A percentile compares a stretch with the other conserved stretches of the same genome.
phyloP scores from a whole-genome alignment of 1,140 invertebrate genomes.

The Triops cancriformis region DNA sequence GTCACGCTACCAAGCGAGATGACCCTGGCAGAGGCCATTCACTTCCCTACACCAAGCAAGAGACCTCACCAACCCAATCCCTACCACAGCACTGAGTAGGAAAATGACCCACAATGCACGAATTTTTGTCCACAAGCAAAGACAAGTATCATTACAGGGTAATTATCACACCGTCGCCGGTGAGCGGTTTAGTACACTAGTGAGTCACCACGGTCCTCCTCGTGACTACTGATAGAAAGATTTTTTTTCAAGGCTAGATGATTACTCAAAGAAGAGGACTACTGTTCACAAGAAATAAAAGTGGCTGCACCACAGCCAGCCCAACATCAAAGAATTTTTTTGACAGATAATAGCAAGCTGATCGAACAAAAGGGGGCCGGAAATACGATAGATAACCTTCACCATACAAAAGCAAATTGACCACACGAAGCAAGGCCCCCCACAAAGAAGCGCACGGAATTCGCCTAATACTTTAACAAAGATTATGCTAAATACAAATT shows the following conservation, averaged over 20 bases:
- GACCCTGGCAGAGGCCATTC: conserved; percentile 7
- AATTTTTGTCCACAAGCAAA: too few relatives aligned
- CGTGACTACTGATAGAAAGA: too few relatives aligned
- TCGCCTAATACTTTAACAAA: too few relatives aligned
- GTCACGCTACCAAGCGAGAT: conserved; percentile 1
- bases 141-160: too few relatives aligned
- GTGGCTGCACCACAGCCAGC: neutral
- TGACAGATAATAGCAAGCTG: neutral
- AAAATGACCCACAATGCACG: neutral
- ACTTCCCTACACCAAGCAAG: neutral
- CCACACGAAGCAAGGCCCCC: neutral
- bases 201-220: too few relatives aligned
- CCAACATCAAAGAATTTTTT: neutral
- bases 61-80: neutral
- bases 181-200: too few relatives aligned
- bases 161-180: too few relatives aligned
- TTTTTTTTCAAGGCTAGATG: neutral
- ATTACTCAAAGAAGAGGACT: neutral
- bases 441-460: neutral
- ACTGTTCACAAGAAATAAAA: neutral
- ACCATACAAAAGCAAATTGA: neutral
- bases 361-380: neutral
- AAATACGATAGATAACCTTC: neutral
- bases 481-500: too few relatives aligned
- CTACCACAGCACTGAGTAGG: neutral